Percentiles rank a stretch among this genome's conserved stretches.
Evolutionary conservation across 2,113 vertebrate species (phyloP).

Genomic region (Chaetorhynchus papuensis): DNA sequence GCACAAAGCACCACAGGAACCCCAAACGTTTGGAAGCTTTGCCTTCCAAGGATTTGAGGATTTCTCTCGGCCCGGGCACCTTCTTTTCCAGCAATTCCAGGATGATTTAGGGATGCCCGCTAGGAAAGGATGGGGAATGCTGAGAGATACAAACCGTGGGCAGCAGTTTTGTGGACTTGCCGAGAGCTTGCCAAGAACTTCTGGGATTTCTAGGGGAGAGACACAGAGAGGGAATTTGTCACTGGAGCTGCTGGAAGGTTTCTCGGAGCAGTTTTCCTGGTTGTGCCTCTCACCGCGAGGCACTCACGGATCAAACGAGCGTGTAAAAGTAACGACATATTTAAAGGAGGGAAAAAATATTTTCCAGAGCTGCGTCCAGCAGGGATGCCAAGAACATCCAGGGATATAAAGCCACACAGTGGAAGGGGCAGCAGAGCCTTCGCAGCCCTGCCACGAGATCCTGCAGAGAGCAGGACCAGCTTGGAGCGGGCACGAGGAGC

Average conservation of each 20-base stretch:
- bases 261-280: not conserved
- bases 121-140: not conserved
- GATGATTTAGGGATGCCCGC: not conserved
- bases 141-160: slow-evolving; percentile 70
- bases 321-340: not conserved
- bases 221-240: not conserved
- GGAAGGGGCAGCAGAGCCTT: not conserved
- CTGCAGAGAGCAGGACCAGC: not conserved
- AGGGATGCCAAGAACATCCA: slow-evolving; percentile 3
- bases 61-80: not conserved
- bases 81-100: not conserved
- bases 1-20: not conserved
- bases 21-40: not conserved
- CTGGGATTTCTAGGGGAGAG: slow-evolving; percentile 46
- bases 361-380: not conserved
- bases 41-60: not conserved
- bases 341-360: not conserved
- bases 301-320: not conserved
- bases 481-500: not conserved
- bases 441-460: not conserved
- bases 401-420: not conserved
- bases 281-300: not conserved
- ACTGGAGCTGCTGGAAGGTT: not conserved
- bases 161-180: slow-evolving; percentile 71
- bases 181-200: slow-evolving; percentile 52